Evolutionary conservation across 2,113 vertebrate species (phyloP), one percentile per base, ranked within the genome.

Genomic region (Tachysurus fulvidraco): DNA sequence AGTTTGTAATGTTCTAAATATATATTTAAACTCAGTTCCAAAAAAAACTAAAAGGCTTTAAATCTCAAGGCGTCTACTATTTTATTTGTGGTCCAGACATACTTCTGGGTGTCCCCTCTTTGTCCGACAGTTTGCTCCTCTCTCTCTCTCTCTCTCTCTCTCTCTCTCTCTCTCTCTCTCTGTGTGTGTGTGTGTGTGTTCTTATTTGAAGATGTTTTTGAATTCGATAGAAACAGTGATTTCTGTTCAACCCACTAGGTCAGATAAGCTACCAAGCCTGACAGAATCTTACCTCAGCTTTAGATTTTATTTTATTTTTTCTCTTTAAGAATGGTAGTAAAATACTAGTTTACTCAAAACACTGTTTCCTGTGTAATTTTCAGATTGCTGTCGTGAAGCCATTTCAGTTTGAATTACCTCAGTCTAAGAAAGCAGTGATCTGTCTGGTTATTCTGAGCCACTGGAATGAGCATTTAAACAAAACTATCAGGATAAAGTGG

Each of bases 201-300:
- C 76, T 50, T 83, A 84, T 92, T 91, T 92, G 71, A 91, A 71
- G 71, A 85, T 57, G 25, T 17, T 78, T 77, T 17, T 2, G 16
- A 28, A 14, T 78, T 78, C 41, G 19, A 80, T 59, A 59, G 36
- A 80, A 80, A 59, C 78, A 59, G 5, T 41, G 41, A 30, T 50
- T 64, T 76, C 17, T 79, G 84, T 41, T 23, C 16, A 79, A 65
- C 21, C 19, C 59, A 44, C 28, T 16, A 74, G 28, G 21, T 3
- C 41, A 73, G 65, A 74, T 74, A 55, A 41, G 76, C 84, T 59
- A 69, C 46, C 74, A 54, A 30, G 23, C 76, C 60, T 55, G 84
- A 67, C 76, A 16, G 50, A 36, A 55, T 21, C 79, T 21, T 57
- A 21, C 13, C 59, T 19, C 69, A 36, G 55, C 71, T 59, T 60